phyloP scores from a whole-genome alignment of 2,888 invertebrate genomes.

The Eupithecia inturbata region DNA sequence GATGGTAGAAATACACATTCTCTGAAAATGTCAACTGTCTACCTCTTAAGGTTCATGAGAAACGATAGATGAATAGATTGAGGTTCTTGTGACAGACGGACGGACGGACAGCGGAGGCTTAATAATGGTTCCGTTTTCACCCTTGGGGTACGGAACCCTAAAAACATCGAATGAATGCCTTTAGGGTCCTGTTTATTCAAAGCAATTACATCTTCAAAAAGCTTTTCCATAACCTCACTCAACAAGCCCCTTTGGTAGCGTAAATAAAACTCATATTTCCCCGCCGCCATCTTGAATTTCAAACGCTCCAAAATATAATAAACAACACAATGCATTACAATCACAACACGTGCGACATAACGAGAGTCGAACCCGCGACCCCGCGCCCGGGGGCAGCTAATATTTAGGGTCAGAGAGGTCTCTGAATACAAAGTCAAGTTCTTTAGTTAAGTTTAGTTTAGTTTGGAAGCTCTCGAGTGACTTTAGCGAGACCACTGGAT shows the following conservation, averaged over 20 bases:
- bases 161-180: too few species aligned
- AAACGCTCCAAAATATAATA: not conserved
- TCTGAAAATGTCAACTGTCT: too few species aligned
- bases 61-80: too few species aligned
- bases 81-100: too few species aligned
- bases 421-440: conserved; percentile 5
- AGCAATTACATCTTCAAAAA: too few species aligned
- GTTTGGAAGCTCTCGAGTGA: not conserved
- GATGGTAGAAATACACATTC: too few species aligned
- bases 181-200: too few species aligned
- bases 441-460: not conserved
- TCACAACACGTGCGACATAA: conserved; percentile 31
- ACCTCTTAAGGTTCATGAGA: too few species aligned
- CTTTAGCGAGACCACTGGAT: not conserved
- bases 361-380: conserved; percentile 34
- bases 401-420: conserved; percentile 3
- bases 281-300: conserved; percentile 1
- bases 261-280: not conserved
- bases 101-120: too few species aligned
- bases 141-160: too few species aligned
- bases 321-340: conserved; percentile 10
- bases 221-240: not conserved
- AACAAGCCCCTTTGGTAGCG: not conserved
- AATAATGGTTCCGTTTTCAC: too few species aligned
- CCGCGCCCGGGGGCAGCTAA: not conserved